These are phyloP conservation scores for Rhinogobio ventralis DNA, from an alignment of 2,797 vertebrate species.

Conservation along the genomic window DNA sequence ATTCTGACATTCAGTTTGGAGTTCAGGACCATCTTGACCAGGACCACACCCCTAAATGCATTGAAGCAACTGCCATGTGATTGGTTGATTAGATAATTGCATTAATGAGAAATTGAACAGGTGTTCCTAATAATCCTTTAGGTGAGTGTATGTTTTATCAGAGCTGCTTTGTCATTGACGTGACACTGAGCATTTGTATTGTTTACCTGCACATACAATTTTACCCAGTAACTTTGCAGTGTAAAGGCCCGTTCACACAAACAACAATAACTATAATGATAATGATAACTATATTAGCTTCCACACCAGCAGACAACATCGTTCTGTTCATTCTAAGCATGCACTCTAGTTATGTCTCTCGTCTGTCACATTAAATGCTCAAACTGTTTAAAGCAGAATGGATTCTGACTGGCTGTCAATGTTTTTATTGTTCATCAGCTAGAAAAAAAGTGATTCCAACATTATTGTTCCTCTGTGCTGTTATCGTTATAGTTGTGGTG, in stretches of 20 bases:
- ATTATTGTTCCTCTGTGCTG: neutral
- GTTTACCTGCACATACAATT: too few relatives aligned
- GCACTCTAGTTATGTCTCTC: neutral
- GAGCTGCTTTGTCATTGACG: too few relatives aligned
- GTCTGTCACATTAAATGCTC: too few relatives aligned
- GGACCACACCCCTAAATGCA: too few relatives aligned
- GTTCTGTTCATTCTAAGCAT: neutral
- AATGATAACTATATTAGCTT: neutral
- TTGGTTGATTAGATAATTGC: too few relatives aligned
- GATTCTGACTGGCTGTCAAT: neutral
- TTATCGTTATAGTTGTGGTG: neutral
- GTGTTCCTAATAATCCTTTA: too few relatives aligned
- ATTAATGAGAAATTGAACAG: too few relatives aligned
- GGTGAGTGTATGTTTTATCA: too few relatives aligned
- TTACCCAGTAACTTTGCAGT: neutral
- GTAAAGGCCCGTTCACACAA: neutral
- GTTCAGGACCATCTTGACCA: too few relatives aligned
- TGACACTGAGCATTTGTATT: too few relatives aligned
- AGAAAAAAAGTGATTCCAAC: neutral
- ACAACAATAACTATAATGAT: neutral
- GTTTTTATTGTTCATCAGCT: neutral
- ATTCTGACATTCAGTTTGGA: too few relatives aligned
- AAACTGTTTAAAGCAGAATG: neutral
- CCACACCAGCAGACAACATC: neutral
- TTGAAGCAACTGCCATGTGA: too few relatives aligned